phyloP scores from a whole-genome alignment of 2,888 invertebrate genomes.

The Fragum whitleyi region DNA sequence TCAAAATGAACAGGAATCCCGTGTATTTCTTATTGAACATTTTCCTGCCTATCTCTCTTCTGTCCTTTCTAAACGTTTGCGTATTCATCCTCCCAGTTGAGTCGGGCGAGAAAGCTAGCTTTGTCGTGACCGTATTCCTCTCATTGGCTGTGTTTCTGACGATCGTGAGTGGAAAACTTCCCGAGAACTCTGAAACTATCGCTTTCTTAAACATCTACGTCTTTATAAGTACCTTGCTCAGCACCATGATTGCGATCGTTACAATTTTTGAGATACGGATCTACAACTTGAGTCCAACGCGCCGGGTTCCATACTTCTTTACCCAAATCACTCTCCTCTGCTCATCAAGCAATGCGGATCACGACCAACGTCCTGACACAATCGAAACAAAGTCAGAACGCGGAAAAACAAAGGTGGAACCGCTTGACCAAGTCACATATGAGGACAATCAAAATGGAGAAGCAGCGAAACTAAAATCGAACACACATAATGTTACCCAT shows the following conservation, averaged over 20 bases:
- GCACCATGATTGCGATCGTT: slow-evolving; percentile 48
- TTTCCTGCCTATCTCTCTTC: slow-evolving; percentile 52
- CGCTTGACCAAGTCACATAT: neutral
- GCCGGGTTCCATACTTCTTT: slow-evolving; percentile 22
- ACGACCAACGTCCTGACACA: too few species aligned
- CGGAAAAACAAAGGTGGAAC: neutral
- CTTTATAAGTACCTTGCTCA: slow-evolving; percentile 45
- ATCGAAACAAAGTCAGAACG: neutral
- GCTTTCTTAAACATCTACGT: slow-evolving; percentile 55
- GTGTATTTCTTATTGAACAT: slow-evolving; percentile 56
- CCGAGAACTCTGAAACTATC: slow-evolving; percentile 57
- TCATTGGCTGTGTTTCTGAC: slow-evolving; percentile 61
- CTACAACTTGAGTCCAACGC: slow-evolving; percentile 29
- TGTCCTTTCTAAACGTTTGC: slow-evolving; percentile 56
- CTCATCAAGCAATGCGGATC: neutral
- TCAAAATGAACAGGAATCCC: slow-evolving; percentile 51
- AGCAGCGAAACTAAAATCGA: too few species aligned
- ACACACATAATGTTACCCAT: too few species aligned
- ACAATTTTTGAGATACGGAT: slow-evolving; percentile 51
- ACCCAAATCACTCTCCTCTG: neutral
- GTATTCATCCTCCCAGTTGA: slow-evolving; percentile 60
- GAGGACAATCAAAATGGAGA: neutral
- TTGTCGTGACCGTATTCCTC: slow-evolving; percentile 61
- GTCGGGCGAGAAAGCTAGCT: slow-evolving; percentile 60
- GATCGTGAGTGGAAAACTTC: slow-evolving; percentile 57